These are phyloP conservation scores for Stegodyphus mimosarum DNA, from an alignment of 1,140 invertebrate species.

Conservation along the genomic window DNA sequence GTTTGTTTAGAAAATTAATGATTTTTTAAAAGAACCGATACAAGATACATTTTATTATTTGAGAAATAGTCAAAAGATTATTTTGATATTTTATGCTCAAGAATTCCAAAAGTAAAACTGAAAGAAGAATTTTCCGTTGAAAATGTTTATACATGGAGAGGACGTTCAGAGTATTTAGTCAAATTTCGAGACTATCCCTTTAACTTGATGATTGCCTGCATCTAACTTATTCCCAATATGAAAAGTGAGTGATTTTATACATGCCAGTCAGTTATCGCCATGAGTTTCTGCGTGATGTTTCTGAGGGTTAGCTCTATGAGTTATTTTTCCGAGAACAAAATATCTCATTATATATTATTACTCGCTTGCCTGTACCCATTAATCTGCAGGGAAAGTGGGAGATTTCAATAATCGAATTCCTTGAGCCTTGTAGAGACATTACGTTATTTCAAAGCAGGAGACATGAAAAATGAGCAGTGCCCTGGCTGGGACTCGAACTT, in stretches of 20 bases:
- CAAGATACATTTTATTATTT: conserved; percentile 43
- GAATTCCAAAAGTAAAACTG: background rate
- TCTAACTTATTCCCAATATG: background rate
- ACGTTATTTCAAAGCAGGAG: too few relatives aligned
- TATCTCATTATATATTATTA: background rate
- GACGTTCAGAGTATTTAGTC: conserved; percentile 21
- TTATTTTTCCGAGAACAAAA: background rate
- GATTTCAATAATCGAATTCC: background rate
- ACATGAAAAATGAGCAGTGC: too few relatives aligned
- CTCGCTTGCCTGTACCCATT: background rate
- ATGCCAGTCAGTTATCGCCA: background rate
- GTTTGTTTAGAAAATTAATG: conserved; percentile 37
- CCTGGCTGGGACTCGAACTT: too few relatives aligned
- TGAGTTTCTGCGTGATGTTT: background rate
- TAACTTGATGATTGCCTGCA: conserved; percentile 65
- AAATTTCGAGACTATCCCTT: conserved; percentile 52
- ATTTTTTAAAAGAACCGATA: conserved; percentile 21
- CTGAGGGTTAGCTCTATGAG: background rate
- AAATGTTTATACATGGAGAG: too few relatives aligned
- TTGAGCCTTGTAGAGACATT: too few relatives aligned
- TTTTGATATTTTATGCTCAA: too few relatives aligned
- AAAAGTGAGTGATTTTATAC: background rate
- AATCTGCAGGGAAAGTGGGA: background rate
- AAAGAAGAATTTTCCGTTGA: background rate
- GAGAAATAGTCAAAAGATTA: too few relatives aligned